Evolutionary conservation across 2,888 invertebrate genomes (phyloP), one percentile per base, ranked within the genome.

Genomic region (Pyrrhopygopsis socrates): DNA sequence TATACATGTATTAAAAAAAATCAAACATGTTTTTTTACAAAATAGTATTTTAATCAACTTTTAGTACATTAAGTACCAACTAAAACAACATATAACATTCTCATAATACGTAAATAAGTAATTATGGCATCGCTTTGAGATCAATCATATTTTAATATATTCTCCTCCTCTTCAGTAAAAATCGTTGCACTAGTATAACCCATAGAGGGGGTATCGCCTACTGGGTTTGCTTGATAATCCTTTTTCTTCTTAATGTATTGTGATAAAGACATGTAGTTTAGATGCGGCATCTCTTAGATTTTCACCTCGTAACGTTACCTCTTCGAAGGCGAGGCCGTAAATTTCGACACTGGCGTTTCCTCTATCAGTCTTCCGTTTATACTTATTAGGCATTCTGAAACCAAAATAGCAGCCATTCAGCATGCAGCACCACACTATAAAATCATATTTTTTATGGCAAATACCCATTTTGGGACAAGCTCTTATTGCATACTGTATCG

Each of bases 181-280:
- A 84, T 30, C 2, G 87, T 89, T 11, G 81, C 78, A 50, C 38
- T 80, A 27, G 65, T 30, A 88, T 88, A 88, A 15, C 85, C 85
- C n/a, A 88, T 27, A 34, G 83, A 81, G 71, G 85, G 81, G 71
- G 81, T 67, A 9, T 71, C 54, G n/a, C 22, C 71, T 68, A 34
- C 54, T 73, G 4, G 0, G 11, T 88, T 70, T 78, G n/a, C 67
- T 78, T 90, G 2, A 30, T 22, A 68, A 18, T 4, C 13, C 13
- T 41, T 27, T 38, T 90, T 82, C 82, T 88, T 90, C 68, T 87
- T 88, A 81, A 87, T 85, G 73, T 82, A 90, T 11, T 15, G n/a
- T 30, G 18, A 15, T 6, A 68, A 71, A 13, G 88, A 85, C 77
- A 82, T 85, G 45, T 83, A 83, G 63, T 84, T 87, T 84, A 15